These are phyloP conservation scores for Abscondita cerata DNA, from an alignment of 2,888 invertebrate genomes.

Conservation along the genomic window DNA sequence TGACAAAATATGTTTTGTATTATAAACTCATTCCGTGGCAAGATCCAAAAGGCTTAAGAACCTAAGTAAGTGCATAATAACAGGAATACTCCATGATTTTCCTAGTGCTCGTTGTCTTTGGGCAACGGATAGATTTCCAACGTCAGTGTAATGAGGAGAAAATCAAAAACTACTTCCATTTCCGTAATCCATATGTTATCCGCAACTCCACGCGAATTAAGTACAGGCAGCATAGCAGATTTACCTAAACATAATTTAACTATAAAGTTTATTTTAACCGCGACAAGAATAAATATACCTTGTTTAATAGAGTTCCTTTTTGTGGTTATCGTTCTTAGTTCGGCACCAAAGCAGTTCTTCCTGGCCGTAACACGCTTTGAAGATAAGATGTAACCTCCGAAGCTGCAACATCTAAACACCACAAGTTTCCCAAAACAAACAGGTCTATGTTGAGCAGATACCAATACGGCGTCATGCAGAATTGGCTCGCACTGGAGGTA, in stretches of 20 bases:
- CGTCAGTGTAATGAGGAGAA: constrained; percentile 66
- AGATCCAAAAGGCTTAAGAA: too few species aligned
- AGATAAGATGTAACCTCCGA: constrained; percentile 33
- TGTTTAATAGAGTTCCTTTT: constrained; percentile 56
- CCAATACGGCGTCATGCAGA: constrained; percentile 61
- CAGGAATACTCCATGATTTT: constrained; percentile 64
- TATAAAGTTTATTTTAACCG: neutral
- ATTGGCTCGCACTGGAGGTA: constrained; percentile 60
- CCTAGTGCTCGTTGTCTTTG: constrained; percentile 62
- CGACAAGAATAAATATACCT: constrained; percentile 45
- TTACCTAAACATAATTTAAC: constrained; percentile 22
- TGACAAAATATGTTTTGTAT: too few species aligned
- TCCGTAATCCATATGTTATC: constrained; percentile 58
- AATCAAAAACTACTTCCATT: constrained; percentile 65
- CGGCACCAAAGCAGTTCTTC: constrained; percentile 57
- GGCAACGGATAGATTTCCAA: constrained; percentile 57
- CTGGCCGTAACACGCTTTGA: constrained; percentile 53
- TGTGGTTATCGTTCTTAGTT: constrained; percentile 63
- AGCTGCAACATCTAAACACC: constrained; percentile 56
- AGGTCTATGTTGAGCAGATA: constrained; percentile 62
- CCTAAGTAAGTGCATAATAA: constrained; percentile 58
- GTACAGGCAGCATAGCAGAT: constrained; percentile 22
- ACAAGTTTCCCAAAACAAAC: constrained; percentile 67
- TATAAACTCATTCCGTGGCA: too few species aligned
- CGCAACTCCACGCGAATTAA: constrained; percentile 11